A percentile compares a stretch with the other conserved stretches of the same genome.
phyloP scores from a whole-genome alignment of 2,888 invertebrate species.

The Zhengitettix transpicula region DNA sequence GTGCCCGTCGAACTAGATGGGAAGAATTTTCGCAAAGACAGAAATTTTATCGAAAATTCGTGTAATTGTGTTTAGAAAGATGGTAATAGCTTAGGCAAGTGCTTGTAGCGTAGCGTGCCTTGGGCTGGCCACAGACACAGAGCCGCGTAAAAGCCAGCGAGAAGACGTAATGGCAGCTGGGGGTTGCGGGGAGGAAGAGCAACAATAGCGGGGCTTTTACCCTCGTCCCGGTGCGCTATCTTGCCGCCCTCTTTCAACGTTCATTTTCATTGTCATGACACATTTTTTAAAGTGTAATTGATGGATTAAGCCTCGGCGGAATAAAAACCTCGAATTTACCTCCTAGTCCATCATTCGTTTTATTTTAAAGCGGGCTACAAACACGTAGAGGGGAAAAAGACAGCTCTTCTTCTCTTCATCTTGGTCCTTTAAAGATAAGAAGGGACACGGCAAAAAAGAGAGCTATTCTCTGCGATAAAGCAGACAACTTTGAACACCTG shows the following conservation, averaged over 20 bases:
- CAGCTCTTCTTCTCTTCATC: no score
- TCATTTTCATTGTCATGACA: constrained; percentile 5
- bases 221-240: background rate
- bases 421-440: background rate
- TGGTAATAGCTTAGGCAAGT: no score
- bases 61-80: no score
- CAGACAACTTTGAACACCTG: no score
- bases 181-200: background rate
- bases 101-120: no score
- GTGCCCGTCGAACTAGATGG: no score
- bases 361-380: background rate
- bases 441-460: background rate
- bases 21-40: no score
- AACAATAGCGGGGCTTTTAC: background rate
- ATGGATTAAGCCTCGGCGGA: constrained; percentile 10
- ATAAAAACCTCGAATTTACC: constrained; percentile 1
- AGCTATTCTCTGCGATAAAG: background rate
- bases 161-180: background rate
- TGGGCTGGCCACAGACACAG: no score
- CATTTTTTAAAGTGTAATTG: constrained; percentile 12
- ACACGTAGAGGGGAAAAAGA: background rate
- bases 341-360: constrained; percentile 2
- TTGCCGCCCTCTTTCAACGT: background rate
- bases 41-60: no score
- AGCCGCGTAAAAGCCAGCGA: background rate